Percentiles rank a stretch among this genome's conserved stretches.
Conservation (phyloP, 1,140 invertebrate species). For the Eueides isabella region DNA sequence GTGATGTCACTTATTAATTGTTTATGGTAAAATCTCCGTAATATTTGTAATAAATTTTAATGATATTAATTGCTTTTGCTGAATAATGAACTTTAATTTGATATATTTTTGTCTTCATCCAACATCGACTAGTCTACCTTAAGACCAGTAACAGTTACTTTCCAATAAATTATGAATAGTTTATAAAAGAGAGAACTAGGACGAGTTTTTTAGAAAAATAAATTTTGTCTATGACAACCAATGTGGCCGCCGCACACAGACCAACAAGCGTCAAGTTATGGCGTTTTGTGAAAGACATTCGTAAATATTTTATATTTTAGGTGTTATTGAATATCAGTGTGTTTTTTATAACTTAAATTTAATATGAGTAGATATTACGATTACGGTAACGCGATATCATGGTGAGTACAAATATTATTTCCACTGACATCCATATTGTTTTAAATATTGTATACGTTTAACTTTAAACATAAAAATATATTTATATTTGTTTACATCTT, state of each 20-base stretch:
- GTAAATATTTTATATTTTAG: conserved; percentile 63
- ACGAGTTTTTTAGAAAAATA: conserved; percentile 23
- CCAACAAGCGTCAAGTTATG: conserved; percentile 74
- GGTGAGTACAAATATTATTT: conserved; percentile 68
- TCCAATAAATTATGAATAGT: not conserved
- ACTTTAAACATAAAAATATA: conserved; percentile 34
- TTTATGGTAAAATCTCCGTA: conserved; percentile 43
- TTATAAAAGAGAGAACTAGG: not conserved
- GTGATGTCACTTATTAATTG: conserved; percentile 46
- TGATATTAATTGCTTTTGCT: not conserved
- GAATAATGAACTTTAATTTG: not conserved
- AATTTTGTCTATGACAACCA: conserved; percentile 74
- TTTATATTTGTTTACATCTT: conserved; percentile 46
- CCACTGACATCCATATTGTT: conserved; percentile 72
- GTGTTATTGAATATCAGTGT: conserved; percentile 64
- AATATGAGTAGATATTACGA: conserved; percentile 83
- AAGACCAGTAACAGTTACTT: not conserved
- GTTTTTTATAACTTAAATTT: conserved; percentile 63
- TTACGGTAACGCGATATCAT: conserved; percentile 81
- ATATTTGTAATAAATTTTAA: not conserved
- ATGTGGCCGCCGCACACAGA: conserved; percentile 67
- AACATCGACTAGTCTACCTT: not conserved
- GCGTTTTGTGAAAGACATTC: conserved; percentile 70
- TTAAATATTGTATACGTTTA: conserved; percentile 70
- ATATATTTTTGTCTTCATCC: not conserved